phyloP scores from a whole-genome alignment of 2,797 vertebrate genomes.

The Eleutherodactylus coqui region DNA sequence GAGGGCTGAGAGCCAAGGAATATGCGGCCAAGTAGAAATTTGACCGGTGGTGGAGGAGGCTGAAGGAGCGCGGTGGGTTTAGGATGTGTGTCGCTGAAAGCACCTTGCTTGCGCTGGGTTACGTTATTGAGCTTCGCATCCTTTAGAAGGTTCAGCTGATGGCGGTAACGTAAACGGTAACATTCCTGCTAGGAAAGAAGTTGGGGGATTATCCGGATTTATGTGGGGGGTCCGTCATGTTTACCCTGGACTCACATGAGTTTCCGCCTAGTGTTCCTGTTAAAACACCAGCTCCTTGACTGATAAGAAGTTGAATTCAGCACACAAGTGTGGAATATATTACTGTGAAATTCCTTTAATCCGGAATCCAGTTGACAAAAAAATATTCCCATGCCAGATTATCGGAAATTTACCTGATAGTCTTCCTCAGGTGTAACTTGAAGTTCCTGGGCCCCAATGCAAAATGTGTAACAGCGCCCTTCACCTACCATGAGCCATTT shows the following conservation, averaged over 20 bases:
- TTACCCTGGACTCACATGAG: not conserved
- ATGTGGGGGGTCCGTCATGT: not conserved
- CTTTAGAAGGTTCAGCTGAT: not conserved
- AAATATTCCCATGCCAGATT: no score
- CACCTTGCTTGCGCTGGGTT: constrained; percentile 26
- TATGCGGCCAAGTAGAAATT: constrained; percentile 26
- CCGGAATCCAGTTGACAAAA: not conserved
- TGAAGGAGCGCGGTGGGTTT: not conserved
- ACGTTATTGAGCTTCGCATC: not conserved
- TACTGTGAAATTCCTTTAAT: not conserved
- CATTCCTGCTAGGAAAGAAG: not conserved
- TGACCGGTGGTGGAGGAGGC: constrained; percentile 14
- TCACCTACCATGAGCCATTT: no score
- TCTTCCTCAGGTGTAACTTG: no score
- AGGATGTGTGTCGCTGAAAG: not conserved
- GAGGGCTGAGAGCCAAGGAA: not conserved
- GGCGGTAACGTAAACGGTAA: not conserved
- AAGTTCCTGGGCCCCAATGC: no score
- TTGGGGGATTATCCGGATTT: not conserved
- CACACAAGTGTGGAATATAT: no score
- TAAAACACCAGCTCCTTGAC: not conserved
- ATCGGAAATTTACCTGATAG: no score
- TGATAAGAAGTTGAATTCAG: no score
- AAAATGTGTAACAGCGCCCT: no score
- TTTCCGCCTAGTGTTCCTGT: not conserved